phyloP scores from a whole-genome alignment of 2,888 invertebrate species.

The Acanthosepion pharaonis region DNA sequence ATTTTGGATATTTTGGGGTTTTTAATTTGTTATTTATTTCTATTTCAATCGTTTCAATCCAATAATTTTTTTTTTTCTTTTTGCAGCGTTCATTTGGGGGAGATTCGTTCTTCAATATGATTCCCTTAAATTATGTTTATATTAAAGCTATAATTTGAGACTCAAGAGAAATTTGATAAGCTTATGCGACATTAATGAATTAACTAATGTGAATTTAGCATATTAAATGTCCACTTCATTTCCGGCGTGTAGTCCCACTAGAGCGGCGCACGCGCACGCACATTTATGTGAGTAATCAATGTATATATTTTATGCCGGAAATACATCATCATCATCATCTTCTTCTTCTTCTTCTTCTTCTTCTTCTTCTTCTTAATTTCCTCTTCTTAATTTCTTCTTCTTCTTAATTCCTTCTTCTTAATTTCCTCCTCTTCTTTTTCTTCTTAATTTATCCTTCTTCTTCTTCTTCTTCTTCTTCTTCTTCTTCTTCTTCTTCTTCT shows the following conservation, averaged over 20 bases:
- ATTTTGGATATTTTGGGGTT: not conserved
- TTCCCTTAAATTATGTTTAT: not conserved
- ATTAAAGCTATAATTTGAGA: not conserved
- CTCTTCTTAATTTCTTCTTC: too few species aligned
- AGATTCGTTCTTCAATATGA: not conserved
- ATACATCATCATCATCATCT: too few species aligned
- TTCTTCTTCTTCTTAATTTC: too few species aligned
- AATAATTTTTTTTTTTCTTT: not conserved
- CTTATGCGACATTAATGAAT: not conserved
- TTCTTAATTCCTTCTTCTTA: too few species aligned
- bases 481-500: too few species aligned
- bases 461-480: too few species aligned
- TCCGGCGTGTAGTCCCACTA: not conserved
- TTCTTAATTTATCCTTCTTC: too few species aligned
- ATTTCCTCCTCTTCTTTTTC: too few species aligned
- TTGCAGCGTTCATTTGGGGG: not conserved
- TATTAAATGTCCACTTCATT: not conserved
- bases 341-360: too few species aligned
- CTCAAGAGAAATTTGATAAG: not conserved
- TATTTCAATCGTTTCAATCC: not conserved
- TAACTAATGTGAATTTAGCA: not conserved
- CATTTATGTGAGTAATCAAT: too few species aligned
- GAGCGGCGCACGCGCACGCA: too few species aligned
- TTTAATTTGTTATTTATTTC: not conserved
- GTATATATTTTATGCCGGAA: too few species aligned